Evolutionary conservation across 2,888 invertebrate species (phyloP).

Genomic region (Coelinius sp.): DNA sequence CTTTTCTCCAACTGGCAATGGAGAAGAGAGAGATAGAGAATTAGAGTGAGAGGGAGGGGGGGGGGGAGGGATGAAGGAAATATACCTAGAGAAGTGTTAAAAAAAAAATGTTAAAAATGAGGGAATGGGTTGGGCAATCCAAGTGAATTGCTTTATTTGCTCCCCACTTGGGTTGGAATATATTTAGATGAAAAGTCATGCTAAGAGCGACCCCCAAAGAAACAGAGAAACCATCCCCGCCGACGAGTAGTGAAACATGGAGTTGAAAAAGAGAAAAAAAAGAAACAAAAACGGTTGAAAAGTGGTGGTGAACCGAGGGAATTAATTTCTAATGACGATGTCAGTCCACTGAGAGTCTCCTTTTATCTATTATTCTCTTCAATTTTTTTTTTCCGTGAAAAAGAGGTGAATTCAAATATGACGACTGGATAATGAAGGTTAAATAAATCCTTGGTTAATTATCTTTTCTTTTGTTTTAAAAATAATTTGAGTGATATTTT

Average conservation of each 20-base stretch:
- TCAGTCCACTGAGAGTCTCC: constrained; percentile 6
- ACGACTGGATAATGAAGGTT: constrained; percentile 1
- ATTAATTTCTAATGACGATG: constrained; percentile 28
- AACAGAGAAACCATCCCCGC: neutral
- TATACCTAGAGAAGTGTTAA: neutral
- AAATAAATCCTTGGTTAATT: neutral
- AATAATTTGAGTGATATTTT: neutral
- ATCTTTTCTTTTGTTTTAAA: neutral
- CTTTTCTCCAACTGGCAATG: constrained; percentile 28
- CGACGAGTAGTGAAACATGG: constrained; percentile 3
- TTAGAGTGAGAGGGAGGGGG: neutral
- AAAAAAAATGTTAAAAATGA: constrained; percentile 2
- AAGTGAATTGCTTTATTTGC: constrained; percentile 38
- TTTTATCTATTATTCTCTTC: constrained; percentile 28
- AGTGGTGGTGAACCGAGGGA: constrained; percentile 18
- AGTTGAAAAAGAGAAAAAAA: constrained; percentile 11
- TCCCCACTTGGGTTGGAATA: constrained; percentile 33
- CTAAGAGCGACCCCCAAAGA: constrained; percentile 24
- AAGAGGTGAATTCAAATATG: neutral
- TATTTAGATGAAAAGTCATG: constrained; percentile 35
- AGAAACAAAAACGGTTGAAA: neutral
- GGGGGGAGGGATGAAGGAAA: neutral
- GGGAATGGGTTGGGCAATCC: constrained; percentile 33
- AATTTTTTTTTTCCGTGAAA: neutral
- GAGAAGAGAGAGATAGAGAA: no score